Evolutionary conservation across 2,797 vertebrate species (phyloP), one percentile per base, ranked within the genome.

Genomic region (Malurus leucopterus): DNA sequence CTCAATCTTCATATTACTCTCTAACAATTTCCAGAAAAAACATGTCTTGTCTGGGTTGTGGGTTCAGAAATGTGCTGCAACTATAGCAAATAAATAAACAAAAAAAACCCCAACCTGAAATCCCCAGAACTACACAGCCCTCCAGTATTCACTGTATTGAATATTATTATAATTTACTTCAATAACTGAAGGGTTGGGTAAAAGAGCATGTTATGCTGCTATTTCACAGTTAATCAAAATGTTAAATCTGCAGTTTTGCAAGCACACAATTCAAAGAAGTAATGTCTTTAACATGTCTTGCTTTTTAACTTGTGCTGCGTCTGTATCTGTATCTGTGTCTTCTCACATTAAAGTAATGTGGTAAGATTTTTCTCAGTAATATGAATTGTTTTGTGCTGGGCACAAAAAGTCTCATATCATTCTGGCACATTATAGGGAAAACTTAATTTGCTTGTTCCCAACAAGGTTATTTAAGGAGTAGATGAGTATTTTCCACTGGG

Each of bases 51-150:
- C 4, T 46, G 7, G 7, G 26, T 85, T 62, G 18, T 67, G 23
- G 8, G 74, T 84, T 84, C 40, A 64, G n/a, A 68, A 70, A 51
- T 26, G 6, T 34, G 18, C 11, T 21, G 18, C 13, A 58, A 41
- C 29, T 43, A 17, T 84, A 72, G 27, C 16, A 49, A 55, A 21
- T 3, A 47, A 46, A 61, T 2, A 27, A 50, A 36, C 11, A 46
- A 51, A 3, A 4, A 22, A 61, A 30, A 8, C 2, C 3, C 3
- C 3, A 50, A 46, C 2, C 2, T 1, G 2, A 50, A n/a, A 2
- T 2, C 21, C 3, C 7, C 10, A 13, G 29, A 81, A 32, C 5
- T 2, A 3, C 12, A 30, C 2, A 40, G 10, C 4, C 4, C 15
- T 61, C 16, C 13, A 61, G 5, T 29, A 70, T 30, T 11, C 4